Conservation (phyloP, 2,113 vertebrate genomes). For the Lepus europaeus region DNA sequence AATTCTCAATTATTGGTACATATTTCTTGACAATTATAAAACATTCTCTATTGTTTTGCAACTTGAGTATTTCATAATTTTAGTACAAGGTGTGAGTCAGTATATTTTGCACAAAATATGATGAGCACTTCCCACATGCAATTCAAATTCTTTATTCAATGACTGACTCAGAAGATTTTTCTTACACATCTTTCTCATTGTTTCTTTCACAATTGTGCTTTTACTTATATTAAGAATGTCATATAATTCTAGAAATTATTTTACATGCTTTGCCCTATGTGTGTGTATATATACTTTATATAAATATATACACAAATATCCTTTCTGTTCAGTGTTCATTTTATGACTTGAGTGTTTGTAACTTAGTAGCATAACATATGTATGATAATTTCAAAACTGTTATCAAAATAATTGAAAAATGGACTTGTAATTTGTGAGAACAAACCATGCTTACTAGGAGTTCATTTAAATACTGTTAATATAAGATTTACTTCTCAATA, state of each 20-base stretch:
- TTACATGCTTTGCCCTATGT: neutral
- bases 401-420: conserved; percentile 47
- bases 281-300: neutral
- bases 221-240: neutral
- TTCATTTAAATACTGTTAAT: conserved; percentile 48
- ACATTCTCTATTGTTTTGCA: neutral
- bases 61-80: neutral
- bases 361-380: conserved; percentile 23
- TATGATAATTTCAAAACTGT: conserved; percentile 3
- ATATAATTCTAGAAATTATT: conserved; percentile 5
- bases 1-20: neutral
- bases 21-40: neutral
- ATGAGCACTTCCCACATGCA: neutral
- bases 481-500: neutral
- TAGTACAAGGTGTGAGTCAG: neutral
- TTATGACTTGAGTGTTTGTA: neutral
- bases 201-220: neutral
- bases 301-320: neutral
- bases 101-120: conserved; percentile 10
- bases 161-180: neutral
- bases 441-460: conserved; percentile 1
- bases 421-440: neutral
- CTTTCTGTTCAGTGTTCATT: conserved; percentile 15
- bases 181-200: neutral
- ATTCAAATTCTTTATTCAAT: conserved; percentile 25